These are phyloP conservation scores for Phoxinus phoxinus DNA, from an alignment of 2,113 vertebrate genomes.

Conservation along the genomic window DNA sequence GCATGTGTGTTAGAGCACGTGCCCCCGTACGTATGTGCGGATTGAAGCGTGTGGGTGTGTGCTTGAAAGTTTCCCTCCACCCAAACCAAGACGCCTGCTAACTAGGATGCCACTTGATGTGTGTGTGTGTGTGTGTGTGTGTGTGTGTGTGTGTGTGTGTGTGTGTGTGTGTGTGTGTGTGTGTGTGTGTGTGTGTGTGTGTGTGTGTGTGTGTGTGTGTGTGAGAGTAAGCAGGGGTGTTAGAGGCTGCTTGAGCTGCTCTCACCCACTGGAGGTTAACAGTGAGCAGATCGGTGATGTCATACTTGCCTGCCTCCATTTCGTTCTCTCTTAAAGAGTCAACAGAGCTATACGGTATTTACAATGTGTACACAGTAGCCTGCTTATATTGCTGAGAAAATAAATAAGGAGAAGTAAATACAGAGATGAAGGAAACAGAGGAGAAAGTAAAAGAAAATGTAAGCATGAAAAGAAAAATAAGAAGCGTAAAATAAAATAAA, in stretches of 20 bases:
- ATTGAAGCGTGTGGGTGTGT: neutral
- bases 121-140: slow-evolving; percentile 32
- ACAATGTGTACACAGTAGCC: too few species aligned
- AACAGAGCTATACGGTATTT: neutral
- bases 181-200: slow-evolving; percentile 1
- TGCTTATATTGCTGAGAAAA: neutral
- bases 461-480: neutral
- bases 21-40: neutral
- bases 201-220: slow-evolving; percentile 20
- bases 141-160: slow-evolving; percentile 19
- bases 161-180: slow-evolving; percentile 4
- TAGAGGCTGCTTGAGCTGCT: neutral
- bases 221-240: slow-evolving; percentile 4
- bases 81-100: slow-evolving; percentile 16
- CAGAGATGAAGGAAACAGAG: neutral
- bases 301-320: slow-evolving; percentile 12
- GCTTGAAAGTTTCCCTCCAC: neutral
- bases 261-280: slow-evolving; percentile 34
- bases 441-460: neutral
- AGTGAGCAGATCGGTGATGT: slow-evolving; percentile 24
- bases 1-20: neutral
- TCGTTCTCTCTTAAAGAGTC: neutral
- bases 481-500: neutral
- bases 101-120: neutral
- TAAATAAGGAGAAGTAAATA: neutral